Conservation (phyloP, 1,140 invertebrate species). For the Berghia stephanieae region DNA sequence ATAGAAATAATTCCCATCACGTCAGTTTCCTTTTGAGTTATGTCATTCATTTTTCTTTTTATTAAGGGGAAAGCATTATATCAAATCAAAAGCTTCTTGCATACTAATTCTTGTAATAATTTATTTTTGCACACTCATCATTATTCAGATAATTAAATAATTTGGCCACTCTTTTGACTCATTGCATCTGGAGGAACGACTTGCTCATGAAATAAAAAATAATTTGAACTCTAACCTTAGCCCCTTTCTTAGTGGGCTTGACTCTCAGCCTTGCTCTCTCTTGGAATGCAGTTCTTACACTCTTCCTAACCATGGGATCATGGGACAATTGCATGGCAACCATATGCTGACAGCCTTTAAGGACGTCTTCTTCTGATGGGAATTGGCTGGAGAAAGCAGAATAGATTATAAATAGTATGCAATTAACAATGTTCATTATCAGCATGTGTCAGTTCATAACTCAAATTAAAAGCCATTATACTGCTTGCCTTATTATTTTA, state of each 20-base stretch:
- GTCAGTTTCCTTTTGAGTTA: no score
- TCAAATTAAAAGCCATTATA: background rate
- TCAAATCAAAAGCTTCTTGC: no score
- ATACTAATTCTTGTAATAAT: no score
- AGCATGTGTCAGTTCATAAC: background rate
- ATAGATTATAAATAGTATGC: background rate
- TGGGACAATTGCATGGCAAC: constrained; percentile 91
- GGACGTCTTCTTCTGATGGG: constrained; percentile 60
- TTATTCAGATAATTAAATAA: no score
- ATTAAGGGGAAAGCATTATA: no score
- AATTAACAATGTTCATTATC: background rate
- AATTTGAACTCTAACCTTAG: constrained; percentile 74
- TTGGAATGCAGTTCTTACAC: constrained; percentile 88
- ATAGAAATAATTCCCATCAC: no score
- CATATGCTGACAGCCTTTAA: constrained; percentile 90
- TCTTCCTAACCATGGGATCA: constrained; percentile 88
- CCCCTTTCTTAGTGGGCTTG: constrained; percentile 87
- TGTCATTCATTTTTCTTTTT: no score
- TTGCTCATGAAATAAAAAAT: no score
- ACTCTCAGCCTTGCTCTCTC: constrained; percentile 87
- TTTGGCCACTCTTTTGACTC: no score
- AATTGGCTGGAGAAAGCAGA: constrained; percentile 58
- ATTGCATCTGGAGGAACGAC: no score
- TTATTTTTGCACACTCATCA: no score
- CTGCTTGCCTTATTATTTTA: no score